Percentiles rank a stretch among this genome's conserved stretches.
Conservation (phyloP, 2,888 invertebrate genomes). For the Drosophila tripunctata region DNA sequence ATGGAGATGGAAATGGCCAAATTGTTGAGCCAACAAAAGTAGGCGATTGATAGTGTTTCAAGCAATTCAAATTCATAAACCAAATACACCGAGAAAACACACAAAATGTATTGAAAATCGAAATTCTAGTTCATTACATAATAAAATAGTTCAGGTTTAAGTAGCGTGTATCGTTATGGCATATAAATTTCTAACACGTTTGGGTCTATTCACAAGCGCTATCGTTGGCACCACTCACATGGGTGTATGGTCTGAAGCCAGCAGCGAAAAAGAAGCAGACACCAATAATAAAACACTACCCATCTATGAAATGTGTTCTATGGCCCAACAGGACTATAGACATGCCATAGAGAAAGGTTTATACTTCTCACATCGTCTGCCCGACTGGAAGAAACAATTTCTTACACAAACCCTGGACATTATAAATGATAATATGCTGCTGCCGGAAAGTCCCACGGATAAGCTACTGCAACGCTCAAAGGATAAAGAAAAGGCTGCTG, state of each 20-base stretch:
- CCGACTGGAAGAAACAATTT: constrained; percentile 45
- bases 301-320: background rate
- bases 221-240: constrained; percentile 17
- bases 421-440: background rate
- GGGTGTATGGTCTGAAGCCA: constrained; percentile 26
- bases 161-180: constrained; percentile 10
- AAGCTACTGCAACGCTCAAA: background rate
- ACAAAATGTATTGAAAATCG: background rate
- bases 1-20: too few species aligned
- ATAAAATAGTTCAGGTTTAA: background rate
- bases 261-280: too few species aligned
- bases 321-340: constrained; percentile 12
- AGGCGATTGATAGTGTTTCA: too few species aligned
- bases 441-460: background rate
- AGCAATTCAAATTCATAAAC: background rate
- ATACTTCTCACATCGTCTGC: constrained; percentile 45
- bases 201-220: constrained; percentile 28
- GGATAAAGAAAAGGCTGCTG: background rate
- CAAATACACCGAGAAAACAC: background rate
- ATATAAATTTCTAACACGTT: constrained; percentile 33
- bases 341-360: constrained; percentile 36
- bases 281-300: background rate
- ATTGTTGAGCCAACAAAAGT: too few species aligned
- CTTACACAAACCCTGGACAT: constrained; percentile 30
- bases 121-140: background rate